Base-by-base conservation (phyloP, 2,797 vertebrate species). In the Zonotrichia albicollis region DNA sequence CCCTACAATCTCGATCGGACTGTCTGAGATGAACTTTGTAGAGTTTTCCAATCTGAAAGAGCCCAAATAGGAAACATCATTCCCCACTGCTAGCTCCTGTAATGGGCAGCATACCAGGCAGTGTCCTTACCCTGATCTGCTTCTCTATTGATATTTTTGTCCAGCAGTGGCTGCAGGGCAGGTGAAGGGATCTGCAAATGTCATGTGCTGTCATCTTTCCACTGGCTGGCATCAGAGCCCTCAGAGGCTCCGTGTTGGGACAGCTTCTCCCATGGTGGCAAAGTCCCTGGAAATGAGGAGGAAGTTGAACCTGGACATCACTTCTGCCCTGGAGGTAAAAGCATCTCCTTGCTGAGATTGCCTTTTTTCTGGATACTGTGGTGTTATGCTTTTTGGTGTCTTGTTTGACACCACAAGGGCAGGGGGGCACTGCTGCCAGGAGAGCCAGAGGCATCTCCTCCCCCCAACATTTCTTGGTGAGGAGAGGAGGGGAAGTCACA, bases 1-100 rank as follows among this genome's bases (percentile, higher is more conserved):
- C 84, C 93, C 93, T 94, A 80, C 89, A 88, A 88, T 95, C 94
- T 95, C 93, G 80, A 73, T 96, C 73, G 50, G 82, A 91, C 77
- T 94, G 51, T 89, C 84, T 93, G 86, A 94, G 86, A 87, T 85
- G 87, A 96, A 94, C 90, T 97, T 88, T 60, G 72, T 13, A 7
- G 84, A 95, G 87, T 86, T 84, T 84, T 93, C 65, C 87, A 76
- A 89, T 86, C 50, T 89, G 81, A 90, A 96, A 89, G 92, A 95
- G 58, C 89, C 89, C 78, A 93, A 92, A 89, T 92, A 93, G 85
- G 87, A 95, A 97, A 87, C 53, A 80, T 86, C 62, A 73, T 86
- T 93, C 50, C 30, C 61, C 38, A 32, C 60, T 53, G 77, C 58
- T 66, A 51, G 38, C 34, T 92, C 53, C 61, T 55, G 67, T 1